Conservation (phyloP, 2,797 vertebrate species). For the Pteronotus mesoamericanus region DNA sequence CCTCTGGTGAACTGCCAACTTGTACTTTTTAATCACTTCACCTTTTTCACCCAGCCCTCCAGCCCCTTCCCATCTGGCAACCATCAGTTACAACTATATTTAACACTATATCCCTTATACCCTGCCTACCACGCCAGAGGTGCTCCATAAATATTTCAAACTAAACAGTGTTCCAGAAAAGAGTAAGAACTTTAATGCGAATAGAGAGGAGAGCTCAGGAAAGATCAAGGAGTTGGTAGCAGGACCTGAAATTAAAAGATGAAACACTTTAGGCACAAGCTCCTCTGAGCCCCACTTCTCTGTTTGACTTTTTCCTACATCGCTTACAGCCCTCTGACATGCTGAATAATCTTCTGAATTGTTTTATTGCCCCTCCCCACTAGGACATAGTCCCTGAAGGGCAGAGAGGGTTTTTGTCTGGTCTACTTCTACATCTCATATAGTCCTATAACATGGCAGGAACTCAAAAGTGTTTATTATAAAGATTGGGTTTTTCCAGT, state of each 20-base stretch:
- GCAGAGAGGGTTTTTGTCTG: not conserved
- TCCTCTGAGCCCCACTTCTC: not conserved
- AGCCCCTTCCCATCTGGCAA: too few relatives aligned
- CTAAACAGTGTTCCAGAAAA: not conserved
- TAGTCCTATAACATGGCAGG: not conserved
- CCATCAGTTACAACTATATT: not conserved
- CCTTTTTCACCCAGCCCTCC: not conserved
- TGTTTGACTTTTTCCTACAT: not conserved
- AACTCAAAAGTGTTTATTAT: not conserved
- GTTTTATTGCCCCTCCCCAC: not conserved
- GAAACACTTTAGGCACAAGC: not conserved
- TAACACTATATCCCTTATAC: not conserved
- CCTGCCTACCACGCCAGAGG: not conserved
- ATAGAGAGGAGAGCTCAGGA: not conserved
- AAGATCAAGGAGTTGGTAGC: not conserved
- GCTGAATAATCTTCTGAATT: not conserved
- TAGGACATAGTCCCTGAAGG: not conserved
- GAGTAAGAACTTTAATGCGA: not conserved
- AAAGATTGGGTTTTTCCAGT: not conserved
- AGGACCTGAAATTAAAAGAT: not conserved
- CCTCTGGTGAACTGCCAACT: not conserved
- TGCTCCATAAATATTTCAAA: not conserved
- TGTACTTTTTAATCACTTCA: not conserved
- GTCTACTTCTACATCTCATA: not conserved
- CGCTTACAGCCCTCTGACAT: not conserved